Evolutionary conservation across 2,888 invertebrate species (phyloP).

Genomic region (Dendrolimus houi): DNA sequence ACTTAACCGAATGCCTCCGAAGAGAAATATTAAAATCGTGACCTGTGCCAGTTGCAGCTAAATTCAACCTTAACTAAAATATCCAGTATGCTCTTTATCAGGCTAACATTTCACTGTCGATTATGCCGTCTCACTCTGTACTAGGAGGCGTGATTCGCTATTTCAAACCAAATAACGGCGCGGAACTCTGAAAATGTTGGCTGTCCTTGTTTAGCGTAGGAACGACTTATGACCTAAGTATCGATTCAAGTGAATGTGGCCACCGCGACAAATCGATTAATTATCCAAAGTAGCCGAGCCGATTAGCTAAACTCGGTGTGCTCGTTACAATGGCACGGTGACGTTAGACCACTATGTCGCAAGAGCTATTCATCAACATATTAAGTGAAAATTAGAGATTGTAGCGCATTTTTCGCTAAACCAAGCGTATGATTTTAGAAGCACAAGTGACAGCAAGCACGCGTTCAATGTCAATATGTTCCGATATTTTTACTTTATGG

Average conservation of each 20-base stretch:
- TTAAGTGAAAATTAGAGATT: too few species aligned
- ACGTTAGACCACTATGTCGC: neutral
- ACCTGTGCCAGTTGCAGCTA: conserved; percentile 24
- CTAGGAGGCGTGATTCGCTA: conserved; percentile 69
- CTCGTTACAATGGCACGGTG: conserved; percentile 14
- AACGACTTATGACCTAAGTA: conserved; percentile 70
- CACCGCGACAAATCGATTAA: conserved; percentile 54
- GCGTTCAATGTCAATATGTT: too few species aligned
- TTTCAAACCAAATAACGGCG: conserved; percentile 53
- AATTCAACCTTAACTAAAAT: conserved; percentile 36
- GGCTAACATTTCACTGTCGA: conserved; percentile 61
- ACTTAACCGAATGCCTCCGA: conserved; percentile 50
- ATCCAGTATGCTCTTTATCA: conserved; percentile 34
- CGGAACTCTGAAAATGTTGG: conserved; percentile 48
- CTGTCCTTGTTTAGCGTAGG: conserved; percentile 56
- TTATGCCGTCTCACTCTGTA: conserved; percentile 59
- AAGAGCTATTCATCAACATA: neutral
- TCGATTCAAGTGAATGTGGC: conserved; percentile 65
- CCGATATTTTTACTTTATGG: too few species aligned
- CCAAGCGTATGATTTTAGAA: too few species aligned
- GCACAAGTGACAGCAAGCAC: too few species aligned
- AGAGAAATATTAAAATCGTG: conserved; percentile 59
- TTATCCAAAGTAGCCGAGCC: conserved; percentile 45
- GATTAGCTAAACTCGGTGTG: conserved; percentile 35
- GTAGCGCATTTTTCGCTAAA: too few species aligned